These are phyloP conservation scores for Hirundichthys speculiger DNA, from an alignment of 2,113 vertebrate genomes.

Conservation along the genomic window DNA sequence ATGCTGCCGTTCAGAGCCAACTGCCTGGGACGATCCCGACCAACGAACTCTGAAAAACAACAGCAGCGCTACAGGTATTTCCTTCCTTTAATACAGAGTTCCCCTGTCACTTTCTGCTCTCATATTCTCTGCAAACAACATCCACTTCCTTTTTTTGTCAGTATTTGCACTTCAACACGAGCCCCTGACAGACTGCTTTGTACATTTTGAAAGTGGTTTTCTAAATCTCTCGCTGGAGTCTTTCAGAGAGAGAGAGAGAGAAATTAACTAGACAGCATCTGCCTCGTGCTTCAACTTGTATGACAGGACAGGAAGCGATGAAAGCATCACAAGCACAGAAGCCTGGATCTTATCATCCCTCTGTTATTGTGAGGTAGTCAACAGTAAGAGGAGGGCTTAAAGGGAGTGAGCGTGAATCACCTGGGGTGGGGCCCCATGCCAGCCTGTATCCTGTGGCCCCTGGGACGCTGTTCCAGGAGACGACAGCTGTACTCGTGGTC, in stretches of 20 bases:
- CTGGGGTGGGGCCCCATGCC: constrained; percentile 88
- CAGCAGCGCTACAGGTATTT: neutral
- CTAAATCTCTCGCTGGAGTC: too few relatives aligned
- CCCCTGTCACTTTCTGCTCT: neutral
- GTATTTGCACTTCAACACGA: constrained; percentile 29
- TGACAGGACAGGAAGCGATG: neutral
- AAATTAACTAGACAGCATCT: neutral
- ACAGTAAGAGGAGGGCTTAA: neutral
- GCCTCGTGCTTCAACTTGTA: neutral
- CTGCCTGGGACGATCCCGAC: constrained; percentile 85
- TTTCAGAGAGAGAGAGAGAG: neutral
- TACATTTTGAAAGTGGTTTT: neutral
- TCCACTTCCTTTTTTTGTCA: neutral
- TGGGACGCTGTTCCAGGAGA: constrained; percentile 86
- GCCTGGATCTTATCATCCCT: neutral
- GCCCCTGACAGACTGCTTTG: neutral
- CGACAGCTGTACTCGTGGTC: constrained; percentile 79
- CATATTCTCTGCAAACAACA: constrained; percentile 14
- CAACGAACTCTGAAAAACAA: constrained; percentile 80
- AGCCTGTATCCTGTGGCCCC: constrained; percentile 89
- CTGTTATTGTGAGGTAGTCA: neutral
- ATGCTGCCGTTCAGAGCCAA: constrained; percentile 82
- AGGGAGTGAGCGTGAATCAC: constrained; percentile 63
- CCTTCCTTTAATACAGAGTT: neutral
- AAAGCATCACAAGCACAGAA: neutral